Conservation (phyloP, 1,140 invertebrate genomes). For the Magallana ariakensis region DNA sequence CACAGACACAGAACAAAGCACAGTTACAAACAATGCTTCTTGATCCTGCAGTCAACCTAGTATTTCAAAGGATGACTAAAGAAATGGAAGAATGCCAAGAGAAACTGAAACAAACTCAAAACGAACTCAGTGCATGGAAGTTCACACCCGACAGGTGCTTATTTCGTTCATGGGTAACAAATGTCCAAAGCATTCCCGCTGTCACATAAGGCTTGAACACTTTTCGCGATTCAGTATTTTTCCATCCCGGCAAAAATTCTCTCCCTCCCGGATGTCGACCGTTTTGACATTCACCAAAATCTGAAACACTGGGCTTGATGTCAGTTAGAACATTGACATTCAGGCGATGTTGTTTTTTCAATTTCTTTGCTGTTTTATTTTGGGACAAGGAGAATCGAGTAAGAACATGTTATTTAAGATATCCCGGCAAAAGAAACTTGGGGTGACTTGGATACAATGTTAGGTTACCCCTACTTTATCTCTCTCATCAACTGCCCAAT, state of each 20-base stretch:
- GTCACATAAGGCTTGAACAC: constrained; percentile 35
- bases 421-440: constrained; percentile 31
- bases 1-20: constrained; percentile 87
- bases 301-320: constrained; percentile 14
- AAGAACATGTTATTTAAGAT: constrained; percentile 25
- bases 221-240: constrained; percentile 23
- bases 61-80: constrained; percentile 94
- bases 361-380: constrained; percentile 32
- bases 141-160: constrained; percentile 96
- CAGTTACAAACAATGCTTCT: constrained; percentile 90
- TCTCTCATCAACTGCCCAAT: not conserved
- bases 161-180: constrained; percentile 58
- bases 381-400: constrained; percentile 17
- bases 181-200: constrained; percentile 29
- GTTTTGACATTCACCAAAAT: constrained; percentile 33
- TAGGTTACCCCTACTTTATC: constrained; percentile 31
- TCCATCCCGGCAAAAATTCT: constrained; percentile 24
- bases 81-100: constrained; percentile 93
- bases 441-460: constrained; percentile 18
- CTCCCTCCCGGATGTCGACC: constrained; percentile 28
- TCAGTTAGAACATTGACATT: constrained; percentile 29
- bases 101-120: constrained; percentile 97
- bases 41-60: constrained; percentile 96
- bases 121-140: constrained; percentile 98
- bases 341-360: constrained; percentile 28